Conservation (phyloP, 2,888 invertebrate species). For the Ectemnius continuus region DNA sequence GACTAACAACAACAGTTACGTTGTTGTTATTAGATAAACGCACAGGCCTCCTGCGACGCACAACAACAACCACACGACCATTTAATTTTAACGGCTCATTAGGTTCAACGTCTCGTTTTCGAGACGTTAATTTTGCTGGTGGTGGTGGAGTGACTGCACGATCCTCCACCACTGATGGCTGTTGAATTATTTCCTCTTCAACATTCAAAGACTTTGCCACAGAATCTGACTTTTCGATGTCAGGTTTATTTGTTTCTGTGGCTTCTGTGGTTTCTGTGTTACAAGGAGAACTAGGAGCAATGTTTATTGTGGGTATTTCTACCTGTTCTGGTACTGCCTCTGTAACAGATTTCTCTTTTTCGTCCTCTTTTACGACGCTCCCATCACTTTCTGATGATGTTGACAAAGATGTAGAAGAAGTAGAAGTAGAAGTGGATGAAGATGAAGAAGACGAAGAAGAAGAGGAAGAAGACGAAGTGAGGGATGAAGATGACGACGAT, state of each 20-base stretch:
- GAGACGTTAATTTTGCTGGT: not conserved
- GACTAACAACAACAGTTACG: slow-evolving; percentile 46
- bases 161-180: not conserved
- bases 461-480: not conserved
- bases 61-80: slow-evolving; percentile 53
- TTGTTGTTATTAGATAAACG: slow-evolving; percentile 63
- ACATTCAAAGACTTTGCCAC: not conserved
- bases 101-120: not conserved
- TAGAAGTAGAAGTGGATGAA: not conserved
- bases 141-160: not conserved
- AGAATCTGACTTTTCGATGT: not conserved
- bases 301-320: not conserved
- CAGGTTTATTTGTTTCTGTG: not conserved
- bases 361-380: not conserved
- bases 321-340: not conserved
- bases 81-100: slow-evolving; percentile 20
- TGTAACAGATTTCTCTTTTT: not conserved
- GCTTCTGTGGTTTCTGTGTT: not conserved
- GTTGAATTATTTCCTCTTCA: not conserved
- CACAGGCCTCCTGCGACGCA: slow-evolving; percentile 63
- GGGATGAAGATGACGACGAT: slow-evolving; percentile 2
- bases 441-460: not conserved
- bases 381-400: not conserved
- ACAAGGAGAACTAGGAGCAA: not conserved
- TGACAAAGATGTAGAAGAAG: not conserved